Evolutionary conservation across 2,888 invertebrate species (phyloP).

Genomic region (Dynastes hyllus): DNA sequence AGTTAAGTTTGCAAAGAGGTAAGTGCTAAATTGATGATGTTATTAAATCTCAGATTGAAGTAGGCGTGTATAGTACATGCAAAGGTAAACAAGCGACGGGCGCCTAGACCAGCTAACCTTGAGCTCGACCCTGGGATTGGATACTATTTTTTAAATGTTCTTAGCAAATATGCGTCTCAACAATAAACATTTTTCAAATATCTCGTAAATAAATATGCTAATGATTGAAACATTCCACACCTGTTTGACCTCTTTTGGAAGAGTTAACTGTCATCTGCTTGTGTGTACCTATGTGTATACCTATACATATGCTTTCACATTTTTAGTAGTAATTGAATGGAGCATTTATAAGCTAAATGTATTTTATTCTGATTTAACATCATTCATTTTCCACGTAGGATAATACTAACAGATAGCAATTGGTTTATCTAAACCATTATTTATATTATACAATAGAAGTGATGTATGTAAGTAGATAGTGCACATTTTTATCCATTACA

Average conservation of each 20-base stretch:
- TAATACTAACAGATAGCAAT: neutral
- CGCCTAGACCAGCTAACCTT: conserved; percentile 65
- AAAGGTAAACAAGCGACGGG: conserved; percentile 63
- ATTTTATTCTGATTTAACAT: neutral
- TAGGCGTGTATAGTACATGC: conserved; percentile 65
- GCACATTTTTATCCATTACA: neutral
- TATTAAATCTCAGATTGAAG: conserved; percentile 57
- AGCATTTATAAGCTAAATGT: neutral
- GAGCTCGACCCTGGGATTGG: conserved; percentile 64
- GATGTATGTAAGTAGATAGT: conserved; percentile 1
- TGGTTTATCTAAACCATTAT: neutral
- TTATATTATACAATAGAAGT: neutral
- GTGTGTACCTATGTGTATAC: conserved; percentile 30
- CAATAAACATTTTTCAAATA: conserved; percentile 60
- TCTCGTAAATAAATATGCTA: conserved; percentile 50
- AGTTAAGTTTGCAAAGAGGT: conserved; percentile 43
- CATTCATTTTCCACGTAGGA: neutral
- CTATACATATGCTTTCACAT: conserved; percentile 62
- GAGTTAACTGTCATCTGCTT: conserved; percentile 58
- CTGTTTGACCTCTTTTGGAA: conserved; percentile 66
- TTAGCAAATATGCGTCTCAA: conserved; percentile 59
- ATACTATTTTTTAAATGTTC: conserved; percentile 58
- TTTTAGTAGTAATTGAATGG: conserved; percentile 53
- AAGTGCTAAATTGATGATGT: conserved; percentile 43
- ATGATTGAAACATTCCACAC: conserved; percentile 61